A percentile compares a stretch with the other conserved stretches of the same genome.
phyloP scores from a whole-genome alignment of 2,888 invertebrate species.

The Nomada lathburiana region DNA sequence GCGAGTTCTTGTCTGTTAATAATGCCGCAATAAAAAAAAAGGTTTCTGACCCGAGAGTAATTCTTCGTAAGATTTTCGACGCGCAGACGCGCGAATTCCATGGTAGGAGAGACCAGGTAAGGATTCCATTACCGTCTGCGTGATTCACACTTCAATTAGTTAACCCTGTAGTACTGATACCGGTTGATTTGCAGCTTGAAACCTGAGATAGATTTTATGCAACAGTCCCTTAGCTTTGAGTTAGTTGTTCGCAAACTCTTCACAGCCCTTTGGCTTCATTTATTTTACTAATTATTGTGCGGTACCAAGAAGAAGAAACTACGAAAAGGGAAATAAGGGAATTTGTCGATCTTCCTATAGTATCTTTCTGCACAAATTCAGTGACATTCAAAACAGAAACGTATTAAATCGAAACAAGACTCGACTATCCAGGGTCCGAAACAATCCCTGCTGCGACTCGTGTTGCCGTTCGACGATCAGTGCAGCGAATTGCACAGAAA shows the following conservation, averaged over 20 bases:
- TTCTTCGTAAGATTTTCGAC: conserved; percentile 17
- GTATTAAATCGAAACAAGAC: too few species aligned
- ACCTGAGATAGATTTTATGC: too few species aligned
- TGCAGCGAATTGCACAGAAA: neutral
- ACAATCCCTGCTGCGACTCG: neutral
- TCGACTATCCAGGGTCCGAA: neutral
- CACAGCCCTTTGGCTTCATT: too few species aligned
- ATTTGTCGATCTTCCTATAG: too few species aligned
- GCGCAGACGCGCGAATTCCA: neutral
- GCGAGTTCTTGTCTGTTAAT: conserved; percentile 40
- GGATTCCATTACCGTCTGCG: neutral
- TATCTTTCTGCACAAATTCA: neutral
- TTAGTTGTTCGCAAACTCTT: too few species aligned
- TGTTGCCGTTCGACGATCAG: neutral
- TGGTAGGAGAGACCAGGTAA: neutral
- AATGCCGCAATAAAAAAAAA: conserved; percentile 27
- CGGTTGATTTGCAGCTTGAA: too few species aligned
- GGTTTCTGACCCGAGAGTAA: conserved; percentile 20
- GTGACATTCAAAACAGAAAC: too few species aligned
- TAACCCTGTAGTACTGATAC: too few species aligned
- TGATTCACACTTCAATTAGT: neutral
- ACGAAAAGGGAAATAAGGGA: too few species aligned
- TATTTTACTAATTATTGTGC: too few species aligned
- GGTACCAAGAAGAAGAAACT: too few species aligned
- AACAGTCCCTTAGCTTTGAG: too few species aligned